These are phyloP conservation scores for Idaea aversata DNA, from an alignment of 2,888 invertebrate genomes.

Conservation along the genomic window DNA sequence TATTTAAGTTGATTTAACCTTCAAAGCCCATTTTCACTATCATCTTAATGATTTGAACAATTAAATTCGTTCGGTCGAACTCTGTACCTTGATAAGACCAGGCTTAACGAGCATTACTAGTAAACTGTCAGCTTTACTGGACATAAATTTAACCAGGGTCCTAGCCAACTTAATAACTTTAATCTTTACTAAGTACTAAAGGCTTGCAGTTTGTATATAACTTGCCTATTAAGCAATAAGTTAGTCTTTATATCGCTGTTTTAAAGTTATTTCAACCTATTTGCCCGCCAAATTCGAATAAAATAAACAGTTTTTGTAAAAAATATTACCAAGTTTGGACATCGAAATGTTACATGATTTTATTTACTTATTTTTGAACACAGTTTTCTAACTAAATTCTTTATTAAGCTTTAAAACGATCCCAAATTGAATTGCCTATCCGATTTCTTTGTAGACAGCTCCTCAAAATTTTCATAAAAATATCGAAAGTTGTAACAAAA, in stretches of 20 bases:
- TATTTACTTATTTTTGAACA: too few relatives aligned
- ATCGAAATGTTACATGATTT: too few relatives aligned
- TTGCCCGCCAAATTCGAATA: too few relatives aligned
- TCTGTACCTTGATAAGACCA: neutral
- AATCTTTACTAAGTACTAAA: neutral
- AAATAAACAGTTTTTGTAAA: too few relatives aligned
- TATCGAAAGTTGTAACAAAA: too few relatives aligned
- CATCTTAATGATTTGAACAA: neutral
- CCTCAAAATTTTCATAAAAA: too few relatives aligned
- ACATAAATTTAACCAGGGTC: neutral
- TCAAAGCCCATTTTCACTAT: neutral
- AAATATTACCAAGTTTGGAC: too few relatives aligned
- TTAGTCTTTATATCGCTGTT: neutral
- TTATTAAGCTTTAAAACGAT: too few relatives aligned
- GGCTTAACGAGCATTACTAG: neutral
- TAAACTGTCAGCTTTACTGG: neutral
- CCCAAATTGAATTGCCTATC: too few relatives aligned
- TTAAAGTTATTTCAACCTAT: too few relatives aligned
- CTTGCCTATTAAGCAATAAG: neutral
- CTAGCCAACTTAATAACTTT: neutral
- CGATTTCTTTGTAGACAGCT: too few relatives aligned
- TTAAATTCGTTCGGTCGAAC: neutral
- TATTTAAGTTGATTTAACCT: neutral
- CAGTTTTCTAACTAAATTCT: too few relatives aligned
- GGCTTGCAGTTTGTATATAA: neutral